phyloP scores from a whole-genome alignment of 2,113 vertebrate species.

The Melanerpes aurifrons region DNA sequence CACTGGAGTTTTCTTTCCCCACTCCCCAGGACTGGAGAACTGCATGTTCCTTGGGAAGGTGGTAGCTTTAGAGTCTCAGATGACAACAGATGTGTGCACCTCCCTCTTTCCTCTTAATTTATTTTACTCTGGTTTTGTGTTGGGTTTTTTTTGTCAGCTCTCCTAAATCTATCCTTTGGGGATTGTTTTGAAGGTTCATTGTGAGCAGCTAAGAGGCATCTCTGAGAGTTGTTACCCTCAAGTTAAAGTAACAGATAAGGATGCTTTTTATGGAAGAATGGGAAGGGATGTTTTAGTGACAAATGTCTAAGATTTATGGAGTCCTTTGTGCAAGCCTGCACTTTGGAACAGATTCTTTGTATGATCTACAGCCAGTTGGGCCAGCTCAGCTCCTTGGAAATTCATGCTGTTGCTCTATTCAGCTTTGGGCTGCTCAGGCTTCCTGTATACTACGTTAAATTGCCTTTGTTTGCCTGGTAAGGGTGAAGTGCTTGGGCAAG shows the following conservation, averaged over 20 bases:
- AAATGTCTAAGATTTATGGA: not conserved
- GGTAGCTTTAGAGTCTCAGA: not conserved
- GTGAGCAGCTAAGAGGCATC: not conserved
- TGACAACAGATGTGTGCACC: not conserved
- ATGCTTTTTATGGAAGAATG: not conserved
- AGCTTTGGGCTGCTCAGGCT: not conserved
- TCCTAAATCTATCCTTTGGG: not conserved
- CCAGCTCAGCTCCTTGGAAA: not conserved
- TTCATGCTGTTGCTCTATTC: not conserved
- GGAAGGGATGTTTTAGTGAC: not conserved
- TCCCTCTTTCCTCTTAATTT: not conserved
- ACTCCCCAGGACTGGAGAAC: accelerated
- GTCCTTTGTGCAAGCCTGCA: not conserved
- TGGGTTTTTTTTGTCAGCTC: not conserved
- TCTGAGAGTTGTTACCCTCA: not conserved
- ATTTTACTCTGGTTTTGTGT: not conserved
- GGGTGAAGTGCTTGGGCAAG: not conserved
- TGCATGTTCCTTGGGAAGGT: not conserved
- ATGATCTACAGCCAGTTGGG: not conserved
- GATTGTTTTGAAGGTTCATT: not conserved
- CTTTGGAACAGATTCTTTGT: not conserved
- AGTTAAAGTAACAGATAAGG: not conserved
- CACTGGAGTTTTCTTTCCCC: not conserved
- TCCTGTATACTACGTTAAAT: not conserved
- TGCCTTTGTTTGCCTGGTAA: not conserved